Evolutionary conservation across 2,797 vertebrate species (phyloP), one percentile per base, ranked within the genome.

Genomic region (Myotis myotis): DNA sequence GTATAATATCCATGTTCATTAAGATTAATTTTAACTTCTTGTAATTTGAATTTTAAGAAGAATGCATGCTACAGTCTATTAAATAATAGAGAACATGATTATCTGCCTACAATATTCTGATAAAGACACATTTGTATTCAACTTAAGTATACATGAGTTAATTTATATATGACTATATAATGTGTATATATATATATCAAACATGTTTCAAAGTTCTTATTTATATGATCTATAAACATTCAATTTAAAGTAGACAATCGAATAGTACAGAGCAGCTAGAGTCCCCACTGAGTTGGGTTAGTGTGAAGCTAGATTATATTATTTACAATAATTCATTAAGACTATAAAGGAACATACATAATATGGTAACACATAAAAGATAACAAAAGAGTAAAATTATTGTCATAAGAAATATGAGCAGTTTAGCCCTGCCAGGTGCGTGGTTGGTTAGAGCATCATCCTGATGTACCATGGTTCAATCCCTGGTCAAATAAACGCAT

Each of bases 1-100:
- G 16, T 84, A 71, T 44, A 25, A 79, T 78, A 75, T 47, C 9
- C 5, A 36, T 33, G 51, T 94, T 70, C 8, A 95, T 49, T 79
- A 36, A 13, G 6, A 22, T 36, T 79, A 47, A 57, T 88, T 81
- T 91, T 71, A 85, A 87, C 12, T 53, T 74, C 25, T 9, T 79
- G n/a, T 72, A 1, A 33, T 89, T 80, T 49, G n/a, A 12, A 87
- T 72, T 93, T 88, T 92, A 38, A 83, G 33, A 57, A 88, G 15
- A 25, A 80, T 15, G 0, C 1, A 68, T 1, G 12, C 51, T 79
- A 10, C 41, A 12, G 41, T 90, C n/a, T 10, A 55, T 36, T 71
- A 76, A 91, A 51, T 49, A 88, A 66, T 60, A 72, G 6, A 81
- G 10, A 93, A 11, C 91, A 92, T 70, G 57, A 72, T 93, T 79